Percentiles rank a stretch among this genome's conserved stretches.
phyloP scores from a whole-genome alignment of 2,113 vertebrate genomes.

The Tenebrosternarchus preto region DNA sequence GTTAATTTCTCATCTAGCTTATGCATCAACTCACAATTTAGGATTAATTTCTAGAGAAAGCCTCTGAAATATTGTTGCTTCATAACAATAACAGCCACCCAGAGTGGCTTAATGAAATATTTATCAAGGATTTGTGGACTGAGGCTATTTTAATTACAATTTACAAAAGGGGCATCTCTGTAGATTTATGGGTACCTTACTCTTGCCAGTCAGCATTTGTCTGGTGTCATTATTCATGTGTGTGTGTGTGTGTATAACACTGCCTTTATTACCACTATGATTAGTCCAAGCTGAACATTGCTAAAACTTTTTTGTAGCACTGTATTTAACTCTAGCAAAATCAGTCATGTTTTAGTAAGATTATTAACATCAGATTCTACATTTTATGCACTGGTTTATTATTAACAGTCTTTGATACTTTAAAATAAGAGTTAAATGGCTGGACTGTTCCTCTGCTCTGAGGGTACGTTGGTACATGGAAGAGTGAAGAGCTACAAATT shows the following conservation, averaged over 20 bases:
- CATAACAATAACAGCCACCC: constrained; percentile 62
- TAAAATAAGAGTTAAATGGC: constrained; percentile 44
- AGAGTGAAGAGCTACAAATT: constrained; percentile 72
- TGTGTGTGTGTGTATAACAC: constrained; percentile 31
- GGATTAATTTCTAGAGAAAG: constrained; percentile 56
- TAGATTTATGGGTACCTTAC: constrained; percentile 51
- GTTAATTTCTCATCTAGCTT: constrained; percentile 34
- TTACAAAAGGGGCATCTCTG: constrained; percentile 55
- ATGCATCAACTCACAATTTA: constrained; percentile 19
- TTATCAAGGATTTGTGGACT: constrained; percentile 64
- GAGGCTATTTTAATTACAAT: constrained; percentile 72
- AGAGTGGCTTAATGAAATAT: constrained; percentile 71
- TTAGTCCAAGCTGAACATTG: not conserved
- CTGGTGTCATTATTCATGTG: constrained; percentile 44
- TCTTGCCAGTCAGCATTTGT: constrained; percentile 51
- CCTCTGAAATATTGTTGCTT: constrained; percentile 66
- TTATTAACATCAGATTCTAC: not conserved
- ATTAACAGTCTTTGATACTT: not conserved
- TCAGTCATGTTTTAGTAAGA: too few relatives aligned
- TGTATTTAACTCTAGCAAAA: too few relatives aligned
- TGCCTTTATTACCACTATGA: not conserved
- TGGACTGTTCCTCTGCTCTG: constrained; percentile 46
- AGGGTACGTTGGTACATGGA: constrained; percentile 55
- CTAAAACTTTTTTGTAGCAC: not conserved
- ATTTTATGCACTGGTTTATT: not conserved